A percentile compares a stretch with the other conserved stretches of the same genome.
phyloP scores from a whole-genome alignment of 2,888 invertebrate species.

The Lamproptera curius region DNA sequence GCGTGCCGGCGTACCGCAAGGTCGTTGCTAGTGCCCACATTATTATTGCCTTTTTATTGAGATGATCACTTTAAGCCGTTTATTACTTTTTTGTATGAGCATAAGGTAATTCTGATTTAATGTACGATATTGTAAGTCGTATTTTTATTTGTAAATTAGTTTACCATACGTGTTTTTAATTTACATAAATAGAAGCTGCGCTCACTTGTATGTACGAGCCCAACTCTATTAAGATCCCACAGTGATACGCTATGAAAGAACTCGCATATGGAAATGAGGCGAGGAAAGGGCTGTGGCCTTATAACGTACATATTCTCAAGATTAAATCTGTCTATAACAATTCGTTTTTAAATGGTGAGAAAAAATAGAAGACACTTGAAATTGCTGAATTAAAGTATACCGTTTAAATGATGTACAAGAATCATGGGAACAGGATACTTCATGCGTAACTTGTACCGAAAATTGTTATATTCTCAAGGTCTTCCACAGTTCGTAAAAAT shows the following conservation, averaged over 20 bases:
- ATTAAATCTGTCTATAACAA: background rate
- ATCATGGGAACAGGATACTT: too few relatives aligned
- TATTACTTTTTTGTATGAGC: slow-evolving; percentile 10
- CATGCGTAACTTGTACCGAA: too few relatives aligned
- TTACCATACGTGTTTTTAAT: background rate
- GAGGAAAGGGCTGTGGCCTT: background rate
- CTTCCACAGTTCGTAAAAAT: too few relatives aligned
- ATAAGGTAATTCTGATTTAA: too few relatives aligned
- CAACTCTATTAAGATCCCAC: slow-evolving; percentile 5
- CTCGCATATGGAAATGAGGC: background rate
- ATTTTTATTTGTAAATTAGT: too few relatives aligned
- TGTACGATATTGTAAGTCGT: too few relatives aligned
- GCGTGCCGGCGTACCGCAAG: slow-evolving; percentile 55
- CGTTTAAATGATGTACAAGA: too few relatives aligned
- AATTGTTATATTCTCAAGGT: too few relatives aligned
- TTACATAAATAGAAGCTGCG: slow-evolving; percentile 12
- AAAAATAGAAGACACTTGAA: too few relatives aligned
- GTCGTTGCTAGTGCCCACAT: slow-evolving; percentile 36
- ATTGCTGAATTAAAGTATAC: too few relatives aligned
- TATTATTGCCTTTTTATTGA: slow-evolving; percentile 21
- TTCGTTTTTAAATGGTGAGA: too few relatives aligned
- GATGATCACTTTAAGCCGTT: background rate
- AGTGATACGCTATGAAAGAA: background rate
- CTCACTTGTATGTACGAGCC: background rate
- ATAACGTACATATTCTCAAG: background rate